phyloP scores from a whole-genome alignment of 2,113 vertebrate genomes.

The Pomatostomus ruficeps region DNA sequence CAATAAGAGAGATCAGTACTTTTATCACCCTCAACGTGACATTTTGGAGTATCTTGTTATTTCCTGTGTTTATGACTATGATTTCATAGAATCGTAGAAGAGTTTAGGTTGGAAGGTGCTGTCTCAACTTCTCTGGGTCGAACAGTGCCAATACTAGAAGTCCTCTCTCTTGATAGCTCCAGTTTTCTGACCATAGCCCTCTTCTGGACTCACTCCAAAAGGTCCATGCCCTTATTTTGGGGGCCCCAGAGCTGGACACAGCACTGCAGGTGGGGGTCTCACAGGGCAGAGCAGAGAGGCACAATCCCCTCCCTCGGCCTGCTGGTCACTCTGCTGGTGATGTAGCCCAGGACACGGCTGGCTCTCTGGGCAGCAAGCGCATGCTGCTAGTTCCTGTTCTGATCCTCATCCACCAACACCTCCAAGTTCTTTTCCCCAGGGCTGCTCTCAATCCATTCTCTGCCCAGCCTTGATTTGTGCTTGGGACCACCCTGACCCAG shows the following conservation, averaged over 20 bases:
- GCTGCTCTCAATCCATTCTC: background rate
- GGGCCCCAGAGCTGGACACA: background rate
- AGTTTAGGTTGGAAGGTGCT: background rate
- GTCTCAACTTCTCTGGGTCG: background rate
- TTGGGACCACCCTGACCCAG: background rate
- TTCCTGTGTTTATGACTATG: slow-evolving; percentile 5
- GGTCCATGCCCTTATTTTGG: background rate
- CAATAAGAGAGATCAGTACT: background rate
- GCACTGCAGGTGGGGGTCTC: background rate
- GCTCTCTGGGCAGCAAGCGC: background rate
- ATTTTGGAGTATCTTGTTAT: slow-evolving; percentile 9
- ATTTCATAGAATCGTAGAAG: background rate
- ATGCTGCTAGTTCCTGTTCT: background rate
- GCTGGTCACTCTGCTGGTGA: background rate
- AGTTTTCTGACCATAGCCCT: background rate
- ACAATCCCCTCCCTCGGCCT: background rate
- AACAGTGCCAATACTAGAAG: background rate
- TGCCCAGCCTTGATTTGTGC: background rate
- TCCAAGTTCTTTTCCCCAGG: background rate
- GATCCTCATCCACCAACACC: background rate
- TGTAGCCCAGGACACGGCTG: background rate
- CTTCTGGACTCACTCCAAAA: background rate
- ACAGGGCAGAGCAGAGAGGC: background rate
- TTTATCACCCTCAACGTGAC: background rate
- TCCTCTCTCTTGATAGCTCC: background rate